These are phyloP conservation scores for Strigamia transsilvanica DNA, from an alignment of 2,888 invertebrate genomes.

Conservation along the genomic window DNA sequence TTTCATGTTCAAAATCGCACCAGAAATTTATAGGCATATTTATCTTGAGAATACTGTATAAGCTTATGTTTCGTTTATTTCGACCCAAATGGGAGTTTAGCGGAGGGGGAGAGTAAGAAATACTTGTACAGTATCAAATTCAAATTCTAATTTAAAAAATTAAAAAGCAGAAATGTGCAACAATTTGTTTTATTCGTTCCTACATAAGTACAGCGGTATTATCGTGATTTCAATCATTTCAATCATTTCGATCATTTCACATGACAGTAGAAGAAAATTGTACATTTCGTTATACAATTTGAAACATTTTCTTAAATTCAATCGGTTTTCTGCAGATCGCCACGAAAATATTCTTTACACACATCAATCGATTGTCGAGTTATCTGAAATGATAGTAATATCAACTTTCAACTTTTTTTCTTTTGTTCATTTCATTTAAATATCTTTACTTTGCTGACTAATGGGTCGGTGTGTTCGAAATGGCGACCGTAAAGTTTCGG, in stretches of 20 bases:
- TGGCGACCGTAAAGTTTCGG: constrained; percentile 99
- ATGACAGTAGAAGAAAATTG: not conserved
- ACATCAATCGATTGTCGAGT: constrained; percentile 98
- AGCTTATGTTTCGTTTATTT: no score
- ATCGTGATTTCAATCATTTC: not conserved
- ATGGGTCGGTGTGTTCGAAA: constrained; percentile 94
- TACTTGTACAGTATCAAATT: no score
- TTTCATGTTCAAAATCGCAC: no score
- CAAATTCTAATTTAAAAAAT: no score
- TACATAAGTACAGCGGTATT: not conserved
- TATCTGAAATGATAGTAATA: constrained; percentile 74
- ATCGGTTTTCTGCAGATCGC: constrained; percentile 94
- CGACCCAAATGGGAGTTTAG: no score
- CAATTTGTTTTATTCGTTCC: constrained; percentile 9
- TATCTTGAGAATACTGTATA: no score
- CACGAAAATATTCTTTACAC: constrained; percentile 98
- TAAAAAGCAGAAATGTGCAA: not conserved
- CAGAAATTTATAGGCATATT: no score
- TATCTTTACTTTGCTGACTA: constrained; percentile 78
- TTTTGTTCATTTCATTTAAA: not conserved
- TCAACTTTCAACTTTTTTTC: not conserved
- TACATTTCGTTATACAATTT: constrained; percentile 77
- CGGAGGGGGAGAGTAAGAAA: no score
- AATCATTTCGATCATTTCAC: no score
- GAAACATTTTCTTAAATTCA: constrained; percentile 98